Evolutionary conservation across 2,888 invertebrate genomes (phyloP).

Genomic region (Disparrhopalites patrizii): DNA sequence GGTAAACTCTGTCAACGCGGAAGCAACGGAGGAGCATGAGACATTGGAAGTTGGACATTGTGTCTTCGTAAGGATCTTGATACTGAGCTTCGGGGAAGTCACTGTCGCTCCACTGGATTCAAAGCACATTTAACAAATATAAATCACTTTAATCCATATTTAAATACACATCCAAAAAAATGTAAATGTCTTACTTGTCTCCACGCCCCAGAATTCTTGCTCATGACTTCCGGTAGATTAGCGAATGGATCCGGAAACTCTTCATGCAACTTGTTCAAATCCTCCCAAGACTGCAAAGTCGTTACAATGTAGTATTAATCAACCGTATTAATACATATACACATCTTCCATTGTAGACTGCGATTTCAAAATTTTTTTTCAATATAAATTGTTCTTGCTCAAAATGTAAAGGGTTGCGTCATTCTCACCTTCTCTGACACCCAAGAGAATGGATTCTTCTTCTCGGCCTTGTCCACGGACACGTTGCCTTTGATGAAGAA

Average conservation of each 20-base stretch:
- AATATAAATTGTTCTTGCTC: too few relatives aligned
- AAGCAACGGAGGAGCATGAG: conserved; percentile 85
- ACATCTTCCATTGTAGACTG: too few relatives aligned
- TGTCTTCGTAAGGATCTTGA: conserved; percentile 67
- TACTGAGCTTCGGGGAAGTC: conserved; percentile 74
- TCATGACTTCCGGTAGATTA: conserved; percentile 62
- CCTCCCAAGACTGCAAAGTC: conserved; percentile 69
- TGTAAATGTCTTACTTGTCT: conserved; percentile 58
- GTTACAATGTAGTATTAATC: neutral
- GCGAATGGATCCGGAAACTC: conserved; percentile 67
- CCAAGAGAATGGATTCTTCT: conserved; percentile 68
- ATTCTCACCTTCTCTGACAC: conserved; percentile 56
- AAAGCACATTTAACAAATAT: conserved; percentile 46
- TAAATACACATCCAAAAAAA: neutral
- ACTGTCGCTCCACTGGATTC: conserved; percentile 72
- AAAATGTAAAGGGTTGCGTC: neutral
- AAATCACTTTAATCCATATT: conserved; percentile 36
- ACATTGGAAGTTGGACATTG: conserved; percentile 61
- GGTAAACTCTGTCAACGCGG: conserved; percentile 80
- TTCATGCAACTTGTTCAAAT: conserved; percentile 66
- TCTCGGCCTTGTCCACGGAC: conserved; percentile 67
- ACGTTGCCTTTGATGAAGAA: conserved; percentile 88
- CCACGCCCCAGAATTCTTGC: conserved; percentile 59
- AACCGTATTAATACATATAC: too few relatives aligned
- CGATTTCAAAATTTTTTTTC: neutral